These are phyloP conservation scores for Achatina immaculata DNA, from an alignment of 1,140 invertebrate genomes.

Conservation along the genomic window DNA sequence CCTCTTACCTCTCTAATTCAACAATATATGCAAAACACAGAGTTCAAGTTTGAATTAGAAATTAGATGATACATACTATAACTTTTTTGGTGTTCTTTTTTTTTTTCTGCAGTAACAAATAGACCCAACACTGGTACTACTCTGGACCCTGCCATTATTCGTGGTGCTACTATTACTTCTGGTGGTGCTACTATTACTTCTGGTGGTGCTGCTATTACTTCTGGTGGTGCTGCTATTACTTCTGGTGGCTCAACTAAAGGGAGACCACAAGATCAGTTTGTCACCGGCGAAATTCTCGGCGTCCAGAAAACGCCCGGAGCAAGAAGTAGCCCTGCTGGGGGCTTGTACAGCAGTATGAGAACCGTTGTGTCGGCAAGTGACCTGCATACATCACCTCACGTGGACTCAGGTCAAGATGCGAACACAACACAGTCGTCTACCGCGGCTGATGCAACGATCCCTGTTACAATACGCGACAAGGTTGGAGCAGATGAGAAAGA, in stretches of 20 bases:
- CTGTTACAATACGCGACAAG: not conserved
- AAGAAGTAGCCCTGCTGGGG: not conserved
- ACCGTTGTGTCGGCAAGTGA: conserved; percentile 3
- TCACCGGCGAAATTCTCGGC: not conserved
- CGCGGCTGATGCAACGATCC: not conserved
- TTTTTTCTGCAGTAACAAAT: not conserved
- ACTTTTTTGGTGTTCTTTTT: not conserved
- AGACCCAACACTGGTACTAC: not conserved
- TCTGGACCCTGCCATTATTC: not conserved
- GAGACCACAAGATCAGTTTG: not conserved
- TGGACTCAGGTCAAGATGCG: conserved; percentile 7
- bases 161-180: not conserved
- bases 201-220: not conserved
- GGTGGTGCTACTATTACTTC: not conserved
- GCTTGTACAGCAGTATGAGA: not conserved
- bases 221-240: not conserved
- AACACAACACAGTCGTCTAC: not conserved
- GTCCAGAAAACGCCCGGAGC: not conserved
- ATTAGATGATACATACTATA: not conserved
- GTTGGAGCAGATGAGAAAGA: too few relatives aligned
- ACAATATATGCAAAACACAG: too few relatives aligned
- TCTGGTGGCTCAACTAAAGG: not conserved
- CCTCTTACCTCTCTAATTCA: not conserved
- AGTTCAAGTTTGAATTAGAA: not conserved
- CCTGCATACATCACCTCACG: not conserved